phyloP scores from a whole-genome alignment of 2,797 vertebrate genomes.

The Coregonus ussuriensis region DNA sequence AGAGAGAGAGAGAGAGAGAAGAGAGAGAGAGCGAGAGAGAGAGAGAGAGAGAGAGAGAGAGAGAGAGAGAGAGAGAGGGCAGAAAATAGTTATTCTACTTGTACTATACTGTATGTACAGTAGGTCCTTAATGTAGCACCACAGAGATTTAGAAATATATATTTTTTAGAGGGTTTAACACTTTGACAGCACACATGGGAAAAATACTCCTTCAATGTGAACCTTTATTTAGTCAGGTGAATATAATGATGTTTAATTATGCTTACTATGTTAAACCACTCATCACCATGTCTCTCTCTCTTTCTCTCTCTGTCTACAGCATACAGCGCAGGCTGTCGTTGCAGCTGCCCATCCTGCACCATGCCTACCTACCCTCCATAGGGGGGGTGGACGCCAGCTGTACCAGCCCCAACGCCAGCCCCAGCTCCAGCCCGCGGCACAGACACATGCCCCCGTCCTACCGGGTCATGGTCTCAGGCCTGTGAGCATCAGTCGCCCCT shows the following conservation, averaged over 20 bases:
- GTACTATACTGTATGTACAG: background rate
- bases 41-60: too few species aligned
- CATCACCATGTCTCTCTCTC: background rate
- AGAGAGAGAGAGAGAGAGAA: too few species aligned
- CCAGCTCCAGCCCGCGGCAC: slow-evolving; percentile 95
- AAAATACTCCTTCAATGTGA: too few species aligned
- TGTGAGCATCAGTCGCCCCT: slow-evolving; percentile 80
- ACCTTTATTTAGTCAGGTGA: too few species aligned
- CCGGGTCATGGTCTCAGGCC: slow-evolving; percentile 98
- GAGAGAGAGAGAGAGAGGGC: too few species aligned
- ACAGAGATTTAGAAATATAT: background rate
- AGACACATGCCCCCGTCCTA: slow-evolving; percentile 98
- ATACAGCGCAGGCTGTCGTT: slow-evolving; percentile 98
- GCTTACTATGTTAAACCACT: background rate
- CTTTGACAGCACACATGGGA: background rate
- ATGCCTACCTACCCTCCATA: slow-evolving; percentile 98
- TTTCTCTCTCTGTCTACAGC: slow-evolving; percentile 70
- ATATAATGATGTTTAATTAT: background rate
- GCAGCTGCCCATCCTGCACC: slow-evolving; percentile 97
- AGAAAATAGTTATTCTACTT: background rate
- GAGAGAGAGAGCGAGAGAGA: too few species aligned
- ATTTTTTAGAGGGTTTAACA: background rate
- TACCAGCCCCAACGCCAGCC: slow-evolving; percentile 93
- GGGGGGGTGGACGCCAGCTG: slow-evolving; percentile 98
- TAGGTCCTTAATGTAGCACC: background rate